A percentile compares a stretch with the other conserved stretches of the same genome.
These are phyloP conservation scores for Prunella strophiata DNA, from an alignment of 2,797 vertebrate genomes.

Conservation along the genomic window DNA sequence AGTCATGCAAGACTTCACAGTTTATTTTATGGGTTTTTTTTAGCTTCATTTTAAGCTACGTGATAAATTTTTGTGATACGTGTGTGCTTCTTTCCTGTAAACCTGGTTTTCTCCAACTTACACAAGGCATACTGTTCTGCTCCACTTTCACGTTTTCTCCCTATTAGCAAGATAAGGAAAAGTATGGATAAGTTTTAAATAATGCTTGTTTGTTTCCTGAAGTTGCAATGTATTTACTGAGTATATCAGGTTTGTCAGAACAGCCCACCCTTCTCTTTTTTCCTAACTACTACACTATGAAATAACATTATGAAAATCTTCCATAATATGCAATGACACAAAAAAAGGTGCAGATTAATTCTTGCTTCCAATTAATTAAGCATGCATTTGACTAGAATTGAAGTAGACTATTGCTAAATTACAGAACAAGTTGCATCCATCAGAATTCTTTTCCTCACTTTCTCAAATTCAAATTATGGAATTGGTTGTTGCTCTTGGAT, in stretches of 20 bases:
- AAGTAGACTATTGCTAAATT: neutral
- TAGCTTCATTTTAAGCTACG: neutral
- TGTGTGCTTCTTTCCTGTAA: neutral
- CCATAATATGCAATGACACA: neutral
- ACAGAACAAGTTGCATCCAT: neutral
- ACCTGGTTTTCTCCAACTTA: neutral
- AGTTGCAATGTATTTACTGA: neutral
- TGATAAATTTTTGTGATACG: neutral
- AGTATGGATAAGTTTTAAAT: neutral
- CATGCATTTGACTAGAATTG: neutral
- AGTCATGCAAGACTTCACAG: neutral
- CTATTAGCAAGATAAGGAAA: neutral
- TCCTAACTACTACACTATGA: neutral
- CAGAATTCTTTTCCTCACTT: neutral
- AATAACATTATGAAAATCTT: neutral
- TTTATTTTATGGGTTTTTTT: neutral
- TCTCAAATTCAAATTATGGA: neutral
- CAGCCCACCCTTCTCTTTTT: neutral
- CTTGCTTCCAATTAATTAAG: neutral
- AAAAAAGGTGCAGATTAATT: neutral
- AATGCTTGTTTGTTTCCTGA: neutral
- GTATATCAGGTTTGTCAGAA: neutral
- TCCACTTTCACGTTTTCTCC: neutral
- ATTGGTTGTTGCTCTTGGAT: neutral
- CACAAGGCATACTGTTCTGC: neutral